These are phyloP conservation scores for Henicopernis longicauda DNA, from an alignment of 2,113 vertebrate genomes.

Conservation along the genomic window DNA sequence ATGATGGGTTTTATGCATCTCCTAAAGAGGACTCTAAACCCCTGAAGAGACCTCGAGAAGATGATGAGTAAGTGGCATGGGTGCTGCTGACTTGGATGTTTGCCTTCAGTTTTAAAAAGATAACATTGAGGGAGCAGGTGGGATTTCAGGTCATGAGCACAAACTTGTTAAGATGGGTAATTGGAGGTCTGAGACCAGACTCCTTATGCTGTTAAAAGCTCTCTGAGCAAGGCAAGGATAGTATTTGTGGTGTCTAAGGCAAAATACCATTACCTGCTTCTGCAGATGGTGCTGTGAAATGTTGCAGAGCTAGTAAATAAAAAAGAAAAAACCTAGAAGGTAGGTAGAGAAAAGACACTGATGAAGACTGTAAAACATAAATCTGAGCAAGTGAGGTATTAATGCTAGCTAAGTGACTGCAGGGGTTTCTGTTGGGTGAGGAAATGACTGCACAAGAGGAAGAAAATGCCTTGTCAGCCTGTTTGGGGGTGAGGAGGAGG, in stretches of 20 bases:
- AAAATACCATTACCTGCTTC: not conserved
- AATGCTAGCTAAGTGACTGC: not conserved
- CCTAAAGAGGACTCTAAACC: constrained; percentile 83
- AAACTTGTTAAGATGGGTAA: not conserved
- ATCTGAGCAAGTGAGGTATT: not conserved
- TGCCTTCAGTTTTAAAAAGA: not conserved
- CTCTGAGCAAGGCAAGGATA: not conserved
- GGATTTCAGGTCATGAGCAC: not conserved
- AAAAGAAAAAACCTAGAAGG: not conserved
- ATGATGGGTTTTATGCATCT: constrained; percentile 80
- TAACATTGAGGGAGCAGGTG: not conserved
- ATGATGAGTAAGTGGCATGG: constrained; percentile 83
- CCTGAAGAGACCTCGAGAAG: constrained; percentile 84
- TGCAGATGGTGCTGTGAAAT: not conserved
- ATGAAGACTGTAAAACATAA: not conserved
- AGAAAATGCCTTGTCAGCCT: constrained; percentile 6
- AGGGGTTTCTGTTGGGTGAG: not conserved
- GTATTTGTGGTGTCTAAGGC: not conserved
- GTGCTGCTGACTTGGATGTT: not conserved
- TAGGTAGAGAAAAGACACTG: not conserved
- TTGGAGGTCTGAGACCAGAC: not conserved
- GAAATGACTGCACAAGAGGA: not conserved
- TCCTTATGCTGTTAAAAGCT: not conserved
- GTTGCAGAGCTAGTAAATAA: not conserved
- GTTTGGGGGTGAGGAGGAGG: not conserved